A percentile compares a stretch with the other conserved stretches of the same genome.
Conservation (phyloP, 2,888 invertebrate genomes). For the Taenaris catops region DNA sequence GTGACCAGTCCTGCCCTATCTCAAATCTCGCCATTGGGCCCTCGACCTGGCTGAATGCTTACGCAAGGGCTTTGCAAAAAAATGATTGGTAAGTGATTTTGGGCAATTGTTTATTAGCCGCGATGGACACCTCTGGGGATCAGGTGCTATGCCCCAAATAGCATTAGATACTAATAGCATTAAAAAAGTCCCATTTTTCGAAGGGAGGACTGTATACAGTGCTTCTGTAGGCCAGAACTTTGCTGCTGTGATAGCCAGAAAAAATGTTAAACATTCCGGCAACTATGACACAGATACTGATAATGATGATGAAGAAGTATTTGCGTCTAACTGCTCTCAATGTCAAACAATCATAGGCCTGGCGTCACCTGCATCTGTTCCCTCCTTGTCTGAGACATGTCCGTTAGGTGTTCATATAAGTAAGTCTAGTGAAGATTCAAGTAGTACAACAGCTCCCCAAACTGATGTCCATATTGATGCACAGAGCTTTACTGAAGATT, state of each 20-base stretch:
- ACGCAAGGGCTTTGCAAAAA: no score
- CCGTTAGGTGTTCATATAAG: slow-evolving; percentile 81
- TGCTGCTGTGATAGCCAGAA: slow-evolving; percentile 86
- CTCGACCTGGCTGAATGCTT: no score
- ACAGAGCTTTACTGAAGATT: slow-evolving; percentile 76
- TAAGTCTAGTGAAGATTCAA: slow-evolving; percentile 81
- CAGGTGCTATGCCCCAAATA: slow-evolving; percentile 84
- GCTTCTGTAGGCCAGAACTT: slow-evolving; percentile 88
- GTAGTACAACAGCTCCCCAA: slow-evolving; percentile 78
- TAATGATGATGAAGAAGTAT: slow-evolving; percentile 81
- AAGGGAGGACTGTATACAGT: slow-evolving; percentile 83
- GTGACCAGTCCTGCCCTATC: no score
- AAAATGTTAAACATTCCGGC: slow-evolving; percentile 69
- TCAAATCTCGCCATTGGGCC: no score
- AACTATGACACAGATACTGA: slow-evolving; percentile 82
- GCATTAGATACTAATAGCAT: slow-evolving; percentile 80
- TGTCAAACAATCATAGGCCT: slow-evolving; percentile 79
- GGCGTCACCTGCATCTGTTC: slow-evolving; percentile 79
- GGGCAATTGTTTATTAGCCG: slow-evolving; percentile 83
- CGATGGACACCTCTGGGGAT: slow-evolving; percentile 85
- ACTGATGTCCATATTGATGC: slow-evolving; percentile 78
- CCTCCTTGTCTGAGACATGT: slow-evolving; percentile 82
- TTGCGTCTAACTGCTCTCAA: slow-evolving; percentile 83
- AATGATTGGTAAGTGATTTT: no score
- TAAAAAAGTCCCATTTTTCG: slow-evolving; percentile 83